phyloP scores from a whole-genome alignment of 2,113 vertebrate species.

The Lichenostomus cassidix region DNA sequence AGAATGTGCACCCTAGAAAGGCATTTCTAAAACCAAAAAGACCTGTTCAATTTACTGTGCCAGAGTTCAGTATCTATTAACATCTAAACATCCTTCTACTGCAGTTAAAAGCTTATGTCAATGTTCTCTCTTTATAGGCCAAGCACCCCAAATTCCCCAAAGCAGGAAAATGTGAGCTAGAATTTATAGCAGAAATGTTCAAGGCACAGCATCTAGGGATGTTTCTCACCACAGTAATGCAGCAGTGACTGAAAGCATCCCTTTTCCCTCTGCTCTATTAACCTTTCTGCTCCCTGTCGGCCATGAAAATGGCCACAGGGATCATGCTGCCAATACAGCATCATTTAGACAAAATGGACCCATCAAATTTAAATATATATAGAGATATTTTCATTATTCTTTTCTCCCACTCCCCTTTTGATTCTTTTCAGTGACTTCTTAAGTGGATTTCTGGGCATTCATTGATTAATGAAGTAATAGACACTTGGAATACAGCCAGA shows the following conservation, averaged over 20 bases:
- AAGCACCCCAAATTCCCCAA: neutral
- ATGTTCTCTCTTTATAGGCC: neutral
- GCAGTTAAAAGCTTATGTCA: neutral
- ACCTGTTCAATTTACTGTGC: neutral
- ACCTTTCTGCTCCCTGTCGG: neutral
- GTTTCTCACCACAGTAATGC: neutral
- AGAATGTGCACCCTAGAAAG: neutral
- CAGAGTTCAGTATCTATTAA: neutral
- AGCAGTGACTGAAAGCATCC: neutral
- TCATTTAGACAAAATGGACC: neutral
- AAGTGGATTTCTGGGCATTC: neutral
- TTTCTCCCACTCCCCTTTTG: neutral
- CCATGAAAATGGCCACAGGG: neutral
- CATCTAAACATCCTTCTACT: neutral
- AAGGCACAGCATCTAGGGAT: neutral
- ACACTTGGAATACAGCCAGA: neutral
- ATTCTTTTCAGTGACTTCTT: neutral
- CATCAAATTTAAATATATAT: neutral
- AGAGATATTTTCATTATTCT: neutral
- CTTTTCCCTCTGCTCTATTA: neutral
- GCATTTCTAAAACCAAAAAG: neutral
- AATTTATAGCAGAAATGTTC: neutral
- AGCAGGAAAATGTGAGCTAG: neutral
- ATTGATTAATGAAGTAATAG: neutral
- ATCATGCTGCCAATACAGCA: neutral